A percentile compares a stretch with the other conserved stretches of the same genome.
Evolutionary conservation across 2,797 vertebrate species (phyloP).

Genomic region (Platalea minor): DNA sequence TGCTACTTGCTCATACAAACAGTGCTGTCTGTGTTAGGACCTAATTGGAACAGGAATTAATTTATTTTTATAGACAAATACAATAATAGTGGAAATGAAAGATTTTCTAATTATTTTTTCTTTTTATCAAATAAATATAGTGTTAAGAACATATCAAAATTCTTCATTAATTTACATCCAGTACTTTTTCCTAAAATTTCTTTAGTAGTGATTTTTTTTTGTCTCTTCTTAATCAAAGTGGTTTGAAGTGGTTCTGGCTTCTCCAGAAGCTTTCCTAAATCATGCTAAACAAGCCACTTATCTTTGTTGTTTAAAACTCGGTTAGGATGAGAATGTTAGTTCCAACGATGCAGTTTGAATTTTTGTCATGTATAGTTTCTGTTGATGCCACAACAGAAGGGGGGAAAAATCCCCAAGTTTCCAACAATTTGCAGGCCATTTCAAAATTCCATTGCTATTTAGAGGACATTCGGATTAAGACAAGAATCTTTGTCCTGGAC

Average conservation of each 20-base stretch:
- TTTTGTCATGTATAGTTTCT: background rate
- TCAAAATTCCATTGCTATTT: constrained; percentile 4
- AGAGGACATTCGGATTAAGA: background rate
- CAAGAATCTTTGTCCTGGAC: background rate
- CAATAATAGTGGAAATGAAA: background rate
- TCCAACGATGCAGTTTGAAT: background rate
- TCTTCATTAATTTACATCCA: background rate
- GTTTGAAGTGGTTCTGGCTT: background rate
- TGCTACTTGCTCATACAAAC: background rate
- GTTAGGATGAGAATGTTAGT: background rate
- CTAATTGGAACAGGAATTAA: background rate
- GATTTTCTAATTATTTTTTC: background rate
- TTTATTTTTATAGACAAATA: background rate
- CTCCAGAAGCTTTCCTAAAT: constrained; percentile 38
- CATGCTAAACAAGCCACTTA: background rate
- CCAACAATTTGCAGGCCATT: background rate
- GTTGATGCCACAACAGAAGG: background rate
- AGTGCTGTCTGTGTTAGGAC: background rate
- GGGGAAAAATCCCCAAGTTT: background rate
- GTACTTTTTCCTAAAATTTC: background rate
- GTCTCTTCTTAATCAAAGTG: background rate
- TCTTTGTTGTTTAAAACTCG: constrained; percentile 35
- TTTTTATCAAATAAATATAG: background rate
- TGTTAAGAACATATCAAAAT: background rate
- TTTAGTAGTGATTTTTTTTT: background rate